phyloP scores from a whole-genome alignment of 2,888 invertebrate species.

The Elmis aenea region DNA sequence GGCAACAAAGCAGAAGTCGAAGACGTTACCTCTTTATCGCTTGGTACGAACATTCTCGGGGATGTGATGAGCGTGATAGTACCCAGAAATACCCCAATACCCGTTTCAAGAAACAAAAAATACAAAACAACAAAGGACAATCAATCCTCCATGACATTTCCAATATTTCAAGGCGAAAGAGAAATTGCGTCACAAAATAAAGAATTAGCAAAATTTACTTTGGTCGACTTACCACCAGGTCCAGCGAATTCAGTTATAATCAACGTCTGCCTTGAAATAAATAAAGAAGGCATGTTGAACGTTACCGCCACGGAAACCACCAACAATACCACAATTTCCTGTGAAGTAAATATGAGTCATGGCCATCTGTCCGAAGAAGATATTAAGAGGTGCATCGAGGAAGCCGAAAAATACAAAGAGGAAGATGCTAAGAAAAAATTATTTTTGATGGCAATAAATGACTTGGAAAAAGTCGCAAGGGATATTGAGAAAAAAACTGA shows the following conservation, averaged over 20 bases:
- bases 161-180: constrained; percentile 23
- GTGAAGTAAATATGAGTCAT: too few relatives aligned
- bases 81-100: constrained; percentile 24
- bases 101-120: constrained; percentile 5
- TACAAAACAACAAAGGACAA: constrained; percentile 17
- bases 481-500: too few relatives aligned
- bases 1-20: constrained; percentile 20
- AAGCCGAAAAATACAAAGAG: too few relatives aligned
- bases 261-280: constrained; percentile 11
- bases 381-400: too few relatives aligned
- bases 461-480: too few relatives aligned
- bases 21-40: constrained; percentile 29
- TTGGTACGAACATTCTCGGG: constrained; percentile 22
- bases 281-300: constrained; percentile 4
- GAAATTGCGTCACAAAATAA: constrained; percentile 15
- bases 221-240: constrained; percentile 18
- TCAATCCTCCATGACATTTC: constrained; percentile 12
- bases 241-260: constrained; percentile 14
- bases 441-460: too few relatives aligned
- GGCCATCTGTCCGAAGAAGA: too few relatives aligned
- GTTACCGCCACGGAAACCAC: constrained; percentile 1
- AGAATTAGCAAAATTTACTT: constrained; percentile 12
- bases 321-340: background rate
- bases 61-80: constrained; percentile 25
- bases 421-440: too few relatives aligned